phyloP scores from a whole-genome alignment of 2,113 vertebrate species.

The Eulacestoma nigropectus region DNA sequence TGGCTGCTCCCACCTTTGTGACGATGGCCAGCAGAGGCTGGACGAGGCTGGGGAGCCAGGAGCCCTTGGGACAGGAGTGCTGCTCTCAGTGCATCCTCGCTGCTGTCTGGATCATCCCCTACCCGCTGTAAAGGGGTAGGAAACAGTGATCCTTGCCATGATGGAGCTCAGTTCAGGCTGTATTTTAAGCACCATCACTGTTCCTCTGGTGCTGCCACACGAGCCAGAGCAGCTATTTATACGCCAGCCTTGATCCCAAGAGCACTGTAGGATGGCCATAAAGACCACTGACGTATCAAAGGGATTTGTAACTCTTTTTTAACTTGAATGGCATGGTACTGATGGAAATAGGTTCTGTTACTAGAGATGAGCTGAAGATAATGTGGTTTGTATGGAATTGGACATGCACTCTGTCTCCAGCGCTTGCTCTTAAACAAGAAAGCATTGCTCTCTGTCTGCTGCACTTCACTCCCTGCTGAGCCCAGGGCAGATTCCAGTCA shows the following conservation, averaged over 20 bases:
- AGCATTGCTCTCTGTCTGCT: not conserved
- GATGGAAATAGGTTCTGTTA: not conserved
- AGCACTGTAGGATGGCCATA: not conserved
- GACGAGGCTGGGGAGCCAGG: not conserved
- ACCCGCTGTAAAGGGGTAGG: not conserved
- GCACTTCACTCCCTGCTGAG: not conserved
- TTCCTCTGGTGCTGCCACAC: not conserved
- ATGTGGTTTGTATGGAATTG: not conserved
- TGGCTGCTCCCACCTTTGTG: not conserved
- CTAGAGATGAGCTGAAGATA: not conserved
- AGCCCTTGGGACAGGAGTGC: not conserved
- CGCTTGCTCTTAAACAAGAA: not conserved
- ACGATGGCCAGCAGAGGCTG: not conserved
- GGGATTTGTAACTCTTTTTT: not conserved
- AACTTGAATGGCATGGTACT: not conserved
- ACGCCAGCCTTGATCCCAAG: not conserved
- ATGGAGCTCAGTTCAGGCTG: not conserved
- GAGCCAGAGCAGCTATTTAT: not conserved
- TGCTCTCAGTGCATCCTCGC: not conserved
- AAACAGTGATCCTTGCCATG: not conserved
- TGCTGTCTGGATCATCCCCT: not conserved
- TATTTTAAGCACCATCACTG: not conserved
- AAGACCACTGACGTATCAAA: not conserved
- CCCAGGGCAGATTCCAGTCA: slow-evolving; percentile 41
- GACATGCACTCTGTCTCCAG: not conserved